A percentile compares a stretch with the other conserved stretches of the same genome.
phyloP scores from a whole-genome alignment of 2,113 vertebrate species.

The Stictonetta naevosa region DNA sequence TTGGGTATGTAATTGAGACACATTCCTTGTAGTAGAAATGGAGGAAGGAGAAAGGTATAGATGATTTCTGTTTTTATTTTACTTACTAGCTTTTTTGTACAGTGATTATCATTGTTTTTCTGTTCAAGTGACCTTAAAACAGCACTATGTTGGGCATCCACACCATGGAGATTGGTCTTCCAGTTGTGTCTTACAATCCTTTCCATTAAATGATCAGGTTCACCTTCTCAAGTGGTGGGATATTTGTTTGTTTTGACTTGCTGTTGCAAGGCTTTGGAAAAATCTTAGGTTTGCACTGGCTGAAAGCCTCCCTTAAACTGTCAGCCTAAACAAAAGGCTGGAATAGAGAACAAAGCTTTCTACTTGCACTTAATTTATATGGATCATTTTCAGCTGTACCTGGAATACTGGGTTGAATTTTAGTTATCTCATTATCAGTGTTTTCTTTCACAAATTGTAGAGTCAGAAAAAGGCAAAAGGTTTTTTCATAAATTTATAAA shows the following conservation, averaged over 20 bases:
- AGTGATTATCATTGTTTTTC: background rate
- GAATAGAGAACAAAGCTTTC: background rate
- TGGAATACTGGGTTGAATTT: background rate
- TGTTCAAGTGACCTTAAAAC: background rate
- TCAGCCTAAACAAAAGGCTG: background rate
- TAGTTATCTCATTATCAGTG: background rate
- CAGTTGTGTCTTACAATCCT: background rate
- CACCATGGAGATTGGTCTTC: background rate
- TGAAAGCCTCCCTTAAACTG: background rate
- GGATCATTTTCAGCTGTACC: background rate
- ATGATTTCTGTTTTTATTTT: background rate
- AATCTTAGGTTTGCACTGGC: background rate
- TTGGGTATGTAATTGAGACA: background rate
- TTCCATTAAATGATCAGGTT: background rate
- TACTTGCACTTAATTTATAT: background rate
- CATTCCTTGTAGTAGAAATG: background rate
- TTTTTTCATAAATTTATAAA: background rate
- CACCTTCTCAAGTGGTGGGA: background rate
- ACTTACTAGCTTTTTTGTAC: background rate
- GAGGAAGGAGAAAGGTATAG: background rate
- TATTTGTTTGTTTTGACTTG: background rate
- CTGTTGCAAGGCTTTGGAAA: background rate
- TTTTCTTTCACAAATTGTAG: background rate
- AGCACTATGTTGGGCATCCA: background rate
- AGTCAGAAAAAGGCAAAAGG: background rate